A percentile compares a stretch with the other conserved stretches of the same genome.
Evolutionary conservation across 2,797 vertebrate species (phyloP).

Genomic region (Yasuhikotakia modesta): DNA sequence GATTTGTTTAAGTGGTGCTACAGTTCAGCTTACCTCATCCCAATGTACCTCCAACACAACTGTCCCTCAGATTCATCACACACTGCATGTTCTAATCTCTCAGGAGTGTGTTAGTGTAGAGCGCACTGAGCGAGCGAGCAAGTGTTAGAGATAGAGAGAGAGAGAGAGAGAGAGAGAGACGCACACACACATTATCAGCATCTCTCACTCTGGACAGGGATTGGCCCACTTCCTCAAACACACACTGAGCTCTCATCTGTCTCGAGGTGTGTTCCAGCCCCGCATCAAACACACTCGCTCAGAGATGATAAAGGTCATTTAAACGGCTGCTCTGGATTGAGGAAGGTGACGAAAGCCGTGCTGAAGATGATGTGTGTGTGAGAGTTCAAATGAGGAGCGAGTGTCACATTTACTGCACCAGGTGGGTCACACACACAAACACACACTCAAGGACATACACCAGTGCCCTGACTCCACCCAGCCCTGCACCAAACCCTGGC

Average conservation of each 20-base stretch:
- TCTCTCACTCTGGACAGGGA: constrained; percentile 50
- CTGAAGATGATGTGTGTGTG: constrained; percentile 34
- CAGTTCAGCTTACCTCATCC: constrained; percentile 51
- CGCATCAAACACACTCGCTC: constrained; percentile 23
- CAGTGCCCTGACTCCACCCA: constrained; percentile 63
- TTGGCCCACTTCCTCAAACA: constrained; percentile 50
- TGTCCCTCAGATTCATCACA: constrained; percentile 41
- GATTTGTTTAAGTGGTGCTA: not conserved
- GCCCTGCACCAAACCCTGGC: constrained; percentile 58
- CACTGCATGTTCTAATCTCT: constrained; percentile 35
- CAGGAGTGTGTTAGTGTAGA: constrained; percentile 32
- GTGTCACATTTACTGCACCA: constrained; percentile 62
- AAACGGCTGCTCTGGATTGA: constrained; percentile 56
- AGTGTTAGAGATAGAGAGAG: not conserved
- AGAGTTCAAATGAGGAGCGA: constrained; percentile 56
- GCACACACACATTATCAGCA: constrained; percentile 19
- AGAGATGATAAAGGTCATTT: constrained; percentile 52
- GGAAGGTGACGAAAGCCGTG: constrained; percentile 50
- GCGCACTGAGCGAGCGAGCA: constrained; percentile 31
- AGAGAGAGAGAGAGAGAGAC: constrained; percentile 42
- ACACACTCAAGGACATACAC: constrained; percentile 69
- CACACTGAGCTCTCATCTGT: constrained; percentile 49
- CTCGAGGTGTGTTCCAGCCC: constrained; percentile 16
- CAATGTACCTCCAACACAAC: constrained; percentile 20
- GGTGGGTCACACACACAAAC: constrained; percentile 53